phyloP scores from a whole-genome alignment of 2,797 vertebrate genomes.

The Lepilemur septentrionalis region DNA sequence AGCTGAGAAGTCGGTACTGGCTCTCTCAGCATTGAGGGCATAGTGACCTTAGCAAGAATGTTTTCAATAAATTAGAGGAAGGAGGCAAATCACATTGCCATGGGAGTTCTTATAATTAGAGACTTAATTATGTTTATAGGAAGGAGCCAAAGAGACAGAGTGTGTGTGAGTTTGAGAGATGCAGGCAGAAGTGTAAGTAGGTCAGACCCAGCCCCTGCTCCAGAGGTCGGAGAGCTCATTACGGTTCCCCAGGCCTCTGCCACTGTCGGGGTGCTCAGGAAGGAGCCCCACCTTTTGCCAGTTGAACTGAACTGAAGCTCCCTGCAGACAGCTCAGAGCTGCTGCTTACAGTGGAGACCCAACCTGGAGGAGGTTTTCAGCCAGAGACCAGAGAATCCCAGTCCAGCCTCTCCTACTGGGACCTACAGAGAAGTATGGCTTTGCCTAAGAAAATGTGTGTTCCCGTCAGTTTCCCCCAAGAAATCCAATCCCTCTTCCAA shows the following conservation, averaged over 20 bases:
- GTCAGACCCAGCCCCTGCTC: not conserved
- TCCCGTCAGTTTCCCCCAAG: not conserved
- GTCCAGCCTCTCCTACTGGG: not conserved
- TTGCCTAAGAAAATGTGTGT: not conserved
- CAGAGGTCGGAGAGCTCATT: not conserved
- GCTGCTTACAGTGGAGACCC: not conserved
- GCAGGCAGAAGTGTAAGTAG: not conserved
- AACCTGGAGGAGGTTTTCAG: not conserved
- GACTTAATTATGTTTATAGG: slow-evolving; percentile 36
- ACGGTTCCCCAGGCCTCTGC: not conserved
- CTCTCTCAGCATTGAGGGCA: not conserved
- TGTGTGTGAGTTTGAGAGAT: not conserved
- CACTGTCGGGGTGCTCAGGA: rapidly evolving
- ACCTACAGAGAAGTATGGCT: not conserved
- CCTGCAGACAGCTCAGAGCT: not conserved
- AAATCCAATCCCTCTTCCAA: not conserved
- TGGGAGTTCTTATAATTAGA: slow-evolving; percentile 44
- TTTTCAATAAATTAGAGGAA: slow-evolving; percentile 7
- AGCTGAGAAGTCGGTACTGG: not conserved
- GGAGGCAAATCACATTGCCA: not conserved
- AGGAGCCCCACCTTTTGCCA: too few relatives aligned
- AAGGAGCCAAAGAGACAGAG: not conserved
- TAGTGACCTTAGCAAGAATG: slow-evolving; percentile 16
- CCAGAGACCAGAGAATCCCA: not conserved
- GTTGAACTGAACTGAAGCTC: not conserved